These are phyloP conservation scores for Cromileptes altivelis DNA, from an alignment of 2,113 vertebrate species.

Conservation along the genomic window DNA sequence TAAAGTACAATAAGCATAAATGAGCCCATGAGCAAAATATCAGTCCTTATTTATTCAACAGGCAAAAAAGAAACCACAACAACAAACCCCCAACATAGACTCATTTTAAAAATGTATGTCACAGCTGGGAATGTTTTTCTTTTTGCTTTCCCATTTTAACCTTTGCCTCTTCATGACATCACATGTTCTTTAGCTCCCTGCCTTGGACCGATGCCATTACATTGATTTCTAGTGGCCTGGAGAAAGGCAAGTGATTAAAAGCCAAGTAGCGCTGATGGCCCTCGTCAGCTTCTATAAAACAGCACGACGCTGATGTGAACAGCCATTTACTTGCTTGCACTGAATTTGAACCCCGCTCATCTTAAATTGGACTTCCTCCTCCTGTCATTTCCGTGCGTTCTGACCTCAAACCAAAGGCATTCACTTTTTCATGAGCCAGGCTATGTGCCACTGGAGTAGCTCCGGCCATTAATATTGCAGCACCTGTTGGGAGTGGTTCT, in stretches of 20 bases:
- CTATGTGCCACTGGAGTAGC: conserved; percentile 56
- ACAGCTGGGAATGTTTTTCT: background rate
- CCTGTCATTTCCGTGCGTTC: conserved; percentile 49
- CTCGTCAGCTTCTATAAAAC: conserved; percentile 53
- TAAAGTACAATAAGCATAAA: background rate
- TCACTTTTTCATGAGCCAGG: conserved; percentile 76
- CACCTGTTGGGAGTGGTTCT: conserved; percentile 70
- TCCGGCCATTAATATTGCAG: conserved; percentile 84
- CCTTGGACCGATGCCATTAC: conserved; percentile 19
- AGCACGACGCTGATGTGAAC: conserved; percentile 24
- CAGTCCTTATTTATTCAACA: background rate
- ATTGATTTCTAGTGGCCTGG: conserved; percentile 52
- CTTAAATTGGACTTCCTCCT: conserved; percentile 54
- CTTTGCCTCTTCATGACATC: conserved; percentile 3
- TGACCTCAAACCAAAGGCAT: conserved; percentile 66
- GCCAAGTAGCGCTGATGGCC: conserved; percentile 53
- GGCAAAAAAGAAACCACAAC: background rate
- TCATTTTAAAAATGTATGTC: conserved; percentile 15
- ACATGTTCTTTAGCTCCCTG: background rate
- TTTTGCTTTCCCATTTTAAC: conserved; percentile 18
- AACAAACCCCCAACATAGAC: background rate
- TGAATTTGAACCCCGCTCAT: conserved; percentile 58
- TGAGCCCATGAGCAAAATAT: background rate
- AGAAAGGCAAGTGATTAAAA: conserved; percentile 67
- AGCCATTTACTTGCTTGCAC: conserved; percentile 48